Base-by-base conservation (phyloP, 1,140 invertebrate species). In the Gerris buenoi region DNA sequence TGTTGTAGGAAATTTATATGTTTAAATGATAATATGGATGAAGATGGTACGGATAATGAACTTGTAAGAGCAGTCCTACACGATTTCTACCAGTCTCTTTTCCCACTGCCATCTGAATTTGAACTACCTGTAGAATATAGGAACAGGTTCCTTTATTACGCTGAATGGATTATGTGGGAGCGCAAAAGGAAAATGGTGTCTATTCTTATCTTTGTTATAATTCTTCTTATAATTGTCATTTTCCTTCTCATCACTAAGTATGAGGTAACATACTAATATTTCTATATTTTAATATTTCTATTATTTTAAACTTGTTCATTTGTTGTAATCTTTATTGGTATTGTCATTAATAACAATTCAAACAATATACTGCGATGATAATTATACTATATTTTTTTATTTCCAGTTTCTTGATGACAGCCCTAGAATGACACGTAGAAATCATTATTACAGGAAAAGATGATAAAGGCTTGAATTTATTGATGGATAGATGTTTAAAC, bases 1-100 rank as follows among this genome's bases (percentile, higher is more conserved):
- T n/a, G n/a, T 81, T 83, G 70, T 73, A 89, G 88, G 71, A 92
- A 92, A 77, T 92, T 92, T 73, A 84, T 91, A 62, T 93, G 90
- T 75, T 78, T 93, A n/a, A 93, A 93, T 76, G 89, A 92, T 68
- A 88, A 93, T 72, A 80, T 92, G 75, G 85, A 89, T 71, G 81
- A 86, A 27, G 73, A 74, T 2, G 75, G 74, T 27, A 80, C 82
- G 2, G 86, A 88, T 59, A 86, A 87, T 73, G 84, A 85, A 71
- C 76, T 89, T 64, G 82, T 91, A 2, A 83, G 84, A 65, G 84
- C 86, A 27, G 77, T 91, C 2, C 76, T 91, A 0, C 82, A 84
- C 67, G 88, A 91, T 74, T 90, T 91, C 74, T 91, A 89, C 75
- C 80, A 89, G 65, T 86, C 87, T 0, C 73, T 91, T 1, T 87